Base-by-base conservation (phyloP, 2,797 vertebrate species). In the Caiman crocodilus region DNA sequence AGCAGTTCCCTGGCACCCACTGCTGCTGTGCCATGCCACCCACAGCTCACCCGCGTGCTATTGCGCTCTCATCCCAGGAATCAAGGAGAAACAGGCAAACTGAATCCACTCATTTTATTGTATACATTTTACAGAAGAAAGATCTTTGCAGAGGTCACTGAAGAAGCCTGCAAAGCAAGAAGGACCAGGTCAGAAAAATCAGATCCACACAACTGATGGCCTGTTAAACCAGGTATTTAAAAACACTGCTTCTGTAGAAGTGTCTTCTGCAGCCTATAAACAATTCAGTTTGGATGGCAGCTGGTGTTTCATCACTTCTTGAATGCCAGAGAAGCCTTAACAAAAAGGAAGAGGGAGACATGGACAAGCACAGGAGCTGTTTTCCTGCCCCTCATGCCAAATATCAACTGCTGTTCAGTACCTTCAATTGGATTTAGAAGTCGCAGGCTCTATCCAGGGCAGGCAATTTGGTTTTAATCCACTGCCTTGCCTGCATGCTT, bases 101-200 rank as follows among this genome's bases (percentile, higher is more conserved):
- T 73, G 50, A 76, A 71, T 91, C 90, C 73, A 88, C 78, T 95
- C 85, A 77, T 89, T 98, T 98, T 98, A 98, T 98, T 98, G 95
- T 50, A 26, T 94, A 81, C 94, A 94, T 89, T 50, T 81, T 96
- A 95, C 42, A 71, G 7, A 60, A 7, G 67, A 94, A 7, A n/a
- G 28, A 1, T 23, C 32, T 56, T 18, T 67, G 90, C 58, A 0
- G 6, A 85, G 26, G 74, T 30, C 90, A 2, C 42, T 4, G 85
- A 26, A 76, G 32, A 80, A 96, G 42, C 92, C 97, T 98, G 97
- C 71, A 91, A 94, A 92, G 61, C 74, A 95, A 94, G 82, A 75
- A 95, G 60, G 65, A n/a, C 73, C 7, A 17, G 5, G 0, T 97
- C 55, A 97, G 88, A 85, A 42, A 42, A 75, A 64, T 3, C 2